These are phyloP conservation scores for Cerastoderma edule DNA, from an alignment of 2,888 invertebrate species.

Conservation along the genomic window DNA sequence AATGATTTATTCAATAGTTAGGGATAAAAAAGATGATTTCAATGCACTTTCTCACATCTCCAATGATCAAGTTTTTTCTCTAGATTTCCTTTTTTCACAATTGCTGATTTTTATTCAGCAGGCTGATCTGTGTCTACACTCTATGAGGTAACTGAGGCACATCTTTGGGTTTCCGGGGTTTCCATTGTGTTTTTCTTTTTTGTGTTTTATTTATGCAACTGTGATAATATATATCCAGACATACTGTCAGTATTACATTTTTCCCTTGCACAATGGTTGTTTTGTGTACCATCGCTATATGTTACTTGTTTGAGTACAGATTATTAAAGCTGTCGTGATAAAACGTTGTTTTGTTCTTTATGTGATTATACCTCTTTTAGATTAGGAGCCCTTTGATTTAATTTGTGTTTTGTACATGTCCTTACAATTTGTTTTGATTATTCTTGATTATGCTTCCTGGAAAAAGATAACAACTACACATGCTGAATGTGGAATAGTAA, in stretches of 20 bases:
- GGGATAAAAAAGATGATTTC: too few relatives aligned
- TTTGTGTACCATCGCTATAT: slow-evolving; percentile 14
- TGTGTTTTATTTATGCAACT: background rate
- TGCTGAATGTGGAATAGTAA: too few relatives aligned
- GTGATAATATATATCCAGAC: slow-evolving; percentile 20
- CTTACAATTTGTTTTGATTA: too few relatives aligned
- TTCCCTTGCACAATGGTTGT: slow-evolving; percentile 5
- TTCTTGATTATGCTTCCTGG: too few relatives aligned
- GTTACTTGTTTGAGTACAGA: slow-evolving; percentile 18
- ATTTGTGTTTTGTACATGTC: too few relatives aligned
- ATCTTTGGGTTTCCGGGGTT: background rate
- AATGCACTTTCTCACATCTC: too few relatives aligned
- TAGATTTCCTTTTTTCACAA: slow-evolving; percentile 2
- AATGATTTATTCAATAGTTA: too few relatives aligned
- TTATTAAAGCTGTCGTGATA: slow-evolving; percentile 21
- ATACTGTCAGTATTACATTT: slow-evolving; percentile 23
- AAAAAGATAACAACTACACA: too few relatives aligned
- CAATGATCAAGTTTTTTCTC: background rate
- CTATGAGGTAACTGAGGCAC: background rate
- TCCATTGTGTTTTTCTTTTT: background rate
- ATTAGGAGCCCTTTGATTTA: too few relatives aligned
- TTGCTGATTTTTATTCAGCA: background rate
- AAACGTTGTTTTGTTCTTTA: too few relatives aligned
- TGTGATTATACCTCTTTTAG: too few relatives aligned
- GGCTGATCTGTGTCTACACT: slow-evolving; percentile 9